Evolutionary conservation across 53 echinoderm and acorn worm species (phyloP).

Genomic region (Holothuria leucospilota): DNA sequence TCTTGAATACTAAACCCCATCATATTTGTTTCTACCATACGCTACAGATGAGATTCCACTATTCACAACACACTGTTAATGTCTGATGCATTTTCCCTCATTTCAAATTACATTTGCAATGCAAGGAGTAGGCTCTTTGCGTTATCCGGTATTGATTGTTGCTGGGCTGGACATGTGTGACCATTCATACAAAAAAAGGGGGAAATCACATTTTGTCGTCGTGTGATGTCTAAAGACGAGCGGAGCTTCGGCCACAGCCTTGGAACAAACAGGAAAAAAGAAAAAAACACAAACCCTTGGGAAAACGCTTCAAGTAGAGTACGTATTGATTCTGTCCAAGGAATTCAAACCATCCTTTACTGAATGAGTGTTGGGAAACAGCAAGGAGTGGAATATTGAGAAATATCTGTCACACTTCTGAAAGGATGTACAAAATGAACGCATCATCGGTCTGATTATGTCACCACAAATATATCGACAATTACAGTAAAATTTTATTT

Average conservation of each 20-base stretch:
- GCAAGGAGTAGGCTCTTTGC: conserved; percentile 6
- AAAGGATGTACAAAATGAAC: no score
- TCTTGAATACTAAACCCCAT: not conserved
- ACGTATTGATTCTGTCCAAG: conserved; percentile 5
- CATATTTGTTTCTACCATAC: not conserved
- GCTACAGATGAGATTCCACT: no score
- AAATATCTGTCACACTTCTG: no score
- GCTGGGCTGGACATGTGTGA: conserved; percentile 15
- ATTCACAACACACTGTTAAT: not conserved
- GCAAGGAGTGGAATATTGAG: no score
- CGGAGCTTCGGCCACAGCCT: not conserved
- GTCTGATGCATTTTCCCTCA: not conserved
- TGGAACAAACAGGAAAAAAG: conserved; percentile 9
- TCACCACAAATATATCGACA: no score
- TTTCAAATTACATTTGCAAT: conserved; percentile 32
- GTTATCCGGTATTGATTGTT: conserved; percentile 17
- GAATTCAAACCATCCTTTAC: no score
- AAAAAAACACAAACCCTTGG: conserved; percentile 18
- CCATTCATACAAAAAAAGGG: conserved; percentile 9
- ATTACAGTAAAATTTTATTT: no score
- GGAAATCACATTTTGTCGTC: conserved; percentile 6
- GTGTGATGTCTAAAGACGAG: not conserved
- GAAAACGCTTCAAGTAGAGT: conserved; percentile 35
- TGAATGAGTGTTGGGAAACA: no score
- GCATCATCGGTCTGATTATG: no score